phyloP scores from a whole-genome alignment of 2,888 invertebrate species.

The Caenorhabditis angaria region DNA sequence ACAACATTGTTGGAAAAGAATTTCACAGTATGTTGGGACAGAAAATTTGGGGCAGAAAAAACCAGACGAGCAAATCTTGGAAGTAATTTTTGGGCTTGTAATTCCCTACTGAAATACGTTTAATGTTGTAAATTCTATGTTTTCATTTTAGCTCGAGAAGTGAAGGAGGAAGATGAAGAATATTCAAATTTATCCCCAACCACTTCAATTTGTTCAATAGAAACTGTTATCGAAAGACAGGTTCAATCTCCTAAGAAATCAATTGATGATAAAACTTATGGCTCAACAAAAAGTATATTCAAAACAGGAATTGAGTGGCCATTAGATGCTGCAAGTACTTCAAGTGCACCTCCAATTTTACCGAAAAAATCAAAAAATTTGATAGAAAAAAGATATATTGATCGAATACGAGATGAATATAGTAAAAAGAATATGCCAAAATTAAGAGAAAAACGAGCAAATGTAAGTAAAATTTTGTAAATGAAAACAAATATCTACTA shows the following conservation, averaged over 20 bases:
- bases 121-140: no score
- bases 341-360: slow-evolving; percentile 42
- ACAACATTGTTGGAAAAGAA: not conserved
- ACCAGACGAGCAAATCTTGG: no score
- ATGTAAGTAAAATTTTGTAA: slow-evolving; percentile 13
- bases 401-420: slow-evolving; percentile 33
- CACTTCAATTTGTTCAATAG: slow-evolving; percentile 28
- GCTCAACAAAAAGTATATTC: slow-evolving; percentile 1
- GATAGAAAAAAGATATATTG: slow-evolving; percentile 22
- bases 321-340: slow-evolving; percentile 45
- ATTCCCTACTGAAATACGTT: no score
- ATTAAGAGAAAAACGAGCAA: slow-evolving; percentile 29
- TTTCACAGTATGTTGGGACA: not conserved
- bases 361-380: slow-evolving; percentile 19
- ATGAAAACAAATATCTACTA: not conserved
- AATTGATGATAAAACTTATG: not conserved
- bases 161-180: slow-evolving; percentile 15
- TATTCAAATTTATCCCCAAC: no score
- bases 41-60: no score
- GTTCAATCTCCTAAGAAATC: slow-evolving; percentile 11
- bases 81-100: no score
- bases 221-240: slow-evolving; percentile 25
- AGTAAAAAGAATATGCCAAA: slow-evolving; percentile 36
- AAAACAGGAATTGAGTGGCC: slow-evolving; percentile 44
- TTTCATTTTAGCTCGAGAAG: no score